Evolutionary conservation across 2,113 vertebrate genomes (phyloP).

Genomic region (Mobula hypostoma): DNA sequence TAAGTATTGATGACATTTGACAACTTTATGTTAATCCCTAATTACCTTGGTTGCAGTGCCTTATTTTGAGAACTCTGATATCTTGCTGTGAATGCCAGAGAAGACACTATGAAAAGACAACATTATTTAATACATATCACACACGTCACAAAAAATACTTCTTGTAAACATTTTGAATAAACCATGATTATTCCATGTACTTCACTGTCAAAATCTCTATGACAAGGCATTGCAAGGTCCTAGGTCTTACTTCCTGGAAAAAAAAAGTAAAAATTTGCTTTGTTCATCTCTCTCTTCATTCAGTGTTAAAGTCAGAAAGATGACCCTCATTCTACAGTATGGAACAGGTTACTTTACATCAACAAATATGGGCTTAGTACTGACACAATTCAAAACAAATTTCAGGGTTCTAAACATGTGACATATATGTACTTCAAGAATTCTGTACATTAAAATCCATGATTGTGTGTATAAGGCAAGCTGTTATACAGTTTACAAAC

Average conservation of each 20-base stretch:
- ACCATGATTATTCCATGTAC: neutral
- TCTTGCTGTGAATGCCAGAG: conserved; percentile 26
- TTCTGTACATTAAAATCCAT: neutral
- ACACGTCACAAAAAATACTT: neutral
- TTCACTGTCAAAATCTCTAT: neutral
- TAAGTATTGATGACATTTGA: neutral
- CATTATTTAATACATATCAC: conserved; percentile 20
- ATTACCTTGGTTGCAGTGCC: conserved; percentile 44
- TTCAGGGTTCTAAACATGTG: neutral
- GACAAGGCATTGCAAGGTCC: too few relatives aligned
- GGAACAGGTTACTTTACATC: neutral
- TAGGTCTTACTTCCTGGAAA: neutral
- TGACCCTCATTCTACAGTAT: neutral
- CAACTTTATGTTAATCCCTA: neutral
- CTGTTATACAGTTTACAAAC: too few relatives aligned
- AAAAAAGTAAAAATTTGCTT: neutral
- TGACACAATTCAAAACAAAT: too few relatives aligned
- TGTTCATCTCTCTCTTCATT: neutral
- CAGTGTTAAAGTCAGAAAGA: neutral
- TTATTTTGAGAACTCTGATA: conserved; percentile 45
- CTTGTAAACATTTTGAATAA: neutral
- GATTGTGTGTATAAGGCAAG: neutral
- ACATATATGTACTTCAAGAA: too few relatives aligned
- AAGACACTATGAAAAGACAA: conserved; percentile 41
- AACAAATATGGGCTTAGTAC: neutral